These are phyloP conservation scores for Pipistrellus pipistrellus DNA, from an alignment of 2,797 vertebrate species.

Conservation along the genomic window DNA sequence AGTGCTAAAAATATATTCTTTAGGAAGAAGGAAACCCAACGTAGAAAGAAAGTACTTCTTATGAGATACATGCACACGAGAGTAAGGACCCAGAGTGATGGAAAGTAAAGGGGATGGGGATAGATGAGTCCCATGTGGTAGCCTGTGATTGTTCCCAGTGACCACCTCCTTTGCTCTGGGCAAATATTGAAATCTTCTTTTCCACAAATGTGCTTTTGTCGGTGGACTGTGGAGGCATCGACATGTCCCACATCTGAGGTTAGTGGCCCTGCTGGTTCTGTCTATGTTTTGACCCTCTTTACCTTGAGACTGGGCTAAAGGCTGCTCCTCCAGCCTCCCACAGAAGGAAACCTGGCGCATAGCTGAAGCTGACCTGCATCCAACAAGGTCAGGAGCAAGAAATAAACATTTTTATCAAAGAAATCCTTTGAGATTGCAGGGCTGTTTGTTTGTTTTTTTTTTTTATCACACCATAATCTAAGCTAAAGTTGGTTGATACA, in stretches of 20 bases:
- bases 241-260: no score
- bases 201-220: neutral
- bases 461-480: neutral
- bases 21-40: neutral
- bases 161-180: neutral
- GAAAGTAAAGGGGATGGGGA: neutral
- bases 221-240: no score
- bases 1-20: neutral
- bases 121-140: fast-evolving
- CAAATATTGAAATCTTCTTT: neutral
- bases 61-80: neutral
- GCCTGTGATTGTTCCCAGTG: neutral
- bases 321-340: no score
- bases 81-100: neutral
- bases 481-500: neutral
- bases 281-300: no score
- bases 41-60: neutral
- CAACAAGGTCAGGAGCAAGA: neutral
- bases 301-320: no score
- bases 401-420: neutral
- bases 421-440: neutral
- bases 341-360: neutral
- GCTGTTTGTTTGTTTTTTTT: neutral
- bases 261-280: no score
- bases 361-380: neutral